Percentiles rank a stretch among this genome's conserved stretches.
These are phyloP conservation scores for Cetoscarus ocellatus DNA, from an alignment of 2,797 vertebrate genomes.

Conservation along the genomic window DNA sequence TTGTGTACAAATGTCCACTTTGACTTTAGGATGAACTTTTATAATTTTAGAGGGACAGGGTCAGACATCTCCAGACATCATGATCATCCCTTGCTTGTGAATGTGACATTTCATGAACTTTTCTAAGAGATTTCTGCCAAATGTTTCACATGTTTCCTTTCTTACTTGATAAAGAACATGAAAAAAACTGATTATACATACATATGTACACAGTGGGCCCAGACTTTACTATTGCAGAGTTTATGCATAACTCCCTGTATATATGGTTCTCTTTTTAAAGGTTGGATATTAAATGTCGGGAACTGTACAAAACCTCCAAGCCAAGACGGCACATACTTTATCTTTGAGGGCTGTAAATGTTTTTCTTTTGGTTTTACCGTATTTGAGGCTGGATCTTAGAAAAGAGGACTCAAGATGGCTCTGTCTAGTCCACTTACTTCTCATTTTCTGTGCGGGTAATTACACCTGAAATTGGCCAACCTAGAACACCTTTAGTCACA, in stretches of 20 bases:
- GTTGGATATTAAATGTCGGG: not conserved
- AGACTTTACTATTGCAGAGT: not conserved
- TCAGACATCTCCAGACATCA: no score
- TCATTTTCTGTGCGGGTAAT: slow-evolving; percentile 74
- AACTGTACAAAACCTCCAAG: slow-evolving; percentile 7
- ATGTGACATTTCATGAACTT: no score
- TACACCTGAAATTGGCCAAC: slow-evolving; percentile 77
- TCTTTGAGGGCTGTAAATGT: slow-evolving; percentile 21
- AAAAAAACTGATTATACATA: no score
- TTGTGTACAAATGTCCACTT: no score
- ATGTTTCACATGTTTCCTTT: no score
- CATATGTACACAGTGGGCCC: no score
- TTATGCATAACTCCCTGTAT: not conserved
- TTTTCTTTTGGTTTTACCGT: slow-evolving; percentile 20
- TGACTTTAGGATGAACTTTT: no score
- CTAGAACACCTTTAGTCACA: slow-evolving; percentile 52
- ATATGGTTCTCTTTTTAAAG: no score
- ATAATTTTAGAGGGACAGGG: no score
- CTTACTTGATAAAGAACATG: no score
- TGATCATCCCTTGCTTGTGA: no score
- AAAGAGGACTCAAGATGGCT: slow-evolving; percentile 40
- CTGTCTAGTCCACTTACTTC: slow-evolving; percentile 72
- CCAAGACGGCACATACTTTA: slow-evolving; percentile 1
- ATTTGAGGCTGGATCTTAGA: slow-evolving; percentile 25
- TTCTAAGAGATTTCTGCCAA: no score